Base-by-base conservation (phyloP, 2,888 invertebrate species). In the Pristionchus entomophagus region DNA sequence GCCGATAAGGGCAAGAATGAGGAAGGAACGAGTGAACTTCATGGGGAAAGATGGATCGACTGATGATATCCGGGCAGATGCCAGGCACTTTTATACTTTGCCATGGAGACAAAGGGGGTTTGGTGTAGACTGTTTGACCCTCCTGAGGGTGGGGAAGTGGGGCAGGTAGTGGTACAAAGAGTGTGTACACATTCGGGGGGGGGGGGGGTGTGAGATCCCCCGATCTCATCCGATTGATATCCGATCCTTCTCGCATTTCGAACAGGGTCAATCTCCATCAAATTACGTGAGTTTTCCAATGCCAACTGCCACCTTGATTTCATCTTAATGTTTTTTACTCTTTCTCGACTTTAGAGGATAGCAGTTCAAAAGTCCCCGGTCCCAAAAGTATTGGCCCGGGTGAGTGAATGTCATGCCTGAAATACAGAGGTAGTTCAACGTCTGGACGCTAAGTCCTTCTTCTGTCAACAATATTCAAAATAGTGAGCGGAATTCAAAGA, bases 11-110 rank as follows among this genome's bases (percentile, higher is more conserved):
- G 73, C 12, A 2, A 73, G 10, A 26, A 73, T 0, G 0, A 73
- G 45, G 45, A 73, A 41, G 14, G 73, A 73, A 73, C 41, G 73
- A 45, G 38, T 38, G 73, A 73, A 73, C 22, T 73, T 73, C 73
- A 73, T 73, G 45, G 41, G n/a, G 17, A 22, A 12, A 26, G 73
- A 73, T n/a, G 41, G 41, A 26, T 73, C 38, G 73, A 73, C 45
- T 73, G 45, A 73, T 73, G 73, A 1, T 19, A 41, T n/a, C 22
- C 41, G n/a, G 17, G 19, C 12, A 6, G 35, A 14, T 35, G 0
- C 35, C 65, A 1, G 19, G 35, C 19, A 35, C 62, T 65, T 65
- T 19, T 65, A 65, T 65, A 65, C 65, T 10, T 19, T 65, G 65
- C 19, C 14, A 35, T 38, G 17, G 14, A 38, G 65, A 65, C 65